Evolutionary conservation across 2,113 vertebrate genomes (phyloP), one percentile per base, ranked within the genome.

Genomic region (Scytalopus superciliaris): DNA sequence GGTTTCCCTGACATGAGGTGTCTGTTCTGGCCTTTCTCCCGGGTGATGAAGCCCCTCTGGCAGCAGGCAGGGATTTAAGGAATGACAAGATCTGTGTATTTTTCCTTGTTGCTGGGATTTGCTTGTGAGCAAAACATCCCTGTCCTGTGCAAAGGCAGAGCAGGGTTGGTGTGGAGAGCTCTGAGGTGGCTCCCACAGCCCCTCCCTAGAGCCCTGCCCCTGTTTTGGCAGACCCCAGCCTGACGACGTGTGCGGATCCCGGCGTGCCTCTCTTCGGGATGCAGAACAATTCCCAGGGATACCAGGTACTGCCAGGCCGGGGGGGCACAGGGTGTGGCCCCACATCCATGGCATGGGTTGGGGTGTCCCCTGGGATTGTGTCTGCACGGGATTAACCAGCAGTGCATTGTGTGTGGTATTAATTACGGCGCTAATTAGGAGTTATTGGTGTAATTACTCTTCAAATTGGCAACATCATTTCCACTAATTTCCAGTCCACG

Each of bases 241-340:
- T 99, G 95, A 99, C 99, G 7, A 98, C 97, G 4, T 99, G 99
- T 42, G 96, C 97, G 0, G 99, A 99, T 92, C 99, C 99, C 1
- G 99, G 99, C 7, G 91, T 97, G 57, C 99, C 99, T 1, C 97
- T 99, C 49, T 99, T 99, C 47, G 99, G 99, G 94, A 98, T 98
- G 87, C 99, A 99, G 97, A 99, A 99, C 98, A 99, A 98, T 95
- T 99, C 99, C 94, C 99, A 99, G 97, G 99, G 99, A 88, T 99
- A 98, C 93, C 99, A 99, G 99, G 99, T 99, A 98, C 78, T 3
- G 59, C 19, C 40, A 0, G 2, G 3, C 63, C 17, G 14, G 27
- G 1, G 5, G 52, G 30, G 30, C n/a, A n/a, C n/a, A n/a, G n/a
- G n/a, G n/a, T 14, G 28, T 8, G 33, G 27, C 47, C 2, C 31